These are phyloP conservation scores for Esox masquinongy DNA, from an alignment of 2,797 vertebrate species.

Conservation along the genomic window DNA sequence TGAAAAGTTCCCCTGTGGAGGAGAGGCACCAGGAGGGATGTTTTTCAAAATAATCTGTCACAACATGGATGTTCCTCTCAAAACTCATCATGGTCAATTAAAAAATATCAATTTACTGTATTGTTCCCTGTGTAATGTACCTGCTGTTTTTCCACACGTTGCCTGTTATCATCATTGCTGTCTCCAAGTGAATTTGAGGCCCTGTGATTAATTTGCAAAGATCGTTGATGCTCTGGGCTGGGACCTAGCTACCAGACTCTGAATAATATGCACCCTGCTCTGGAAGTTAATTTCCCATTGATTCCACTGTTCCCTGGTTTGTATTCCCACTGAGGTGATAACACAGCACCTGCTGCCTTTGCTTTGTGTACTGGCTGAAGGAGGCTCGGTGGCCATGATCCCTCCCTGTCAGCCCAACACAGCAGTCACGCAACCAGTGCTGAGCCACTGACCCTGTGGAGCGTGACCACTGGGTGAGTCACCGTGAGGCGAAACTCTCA, in stretches of 20 bases:
- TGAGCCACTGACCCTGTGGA: constrained; percentile 43
- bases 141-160: not conserved
- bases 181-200: no score
- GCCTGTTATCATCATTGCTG: not conserved
- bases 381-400: constrained; percentile 47
- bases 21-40: constrained; percentile 13
- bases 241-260: no score
- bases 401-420: constrained; percentile 42
- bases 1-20: constrained; percentile 48
- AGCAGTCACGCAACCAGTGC: constrained; percentile 58
- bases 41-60: not conserved
- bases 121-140: not conserved
- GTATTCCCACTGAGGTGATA: constrained; percentile 68
- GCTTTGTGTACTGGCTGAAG: constrained; percentile 56
- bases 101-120: not conserved
- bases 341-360: constrained; percentile 71
- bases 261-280: no score
- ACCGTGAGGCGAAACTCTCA: not conserved
- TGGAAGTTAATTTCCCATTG: not conserved
- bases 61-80: not conserved
- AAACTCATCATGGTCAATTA: not conserved
- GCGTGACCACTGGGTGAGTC: constrained; percentile 1
- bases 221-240: no score
- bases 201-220: no score
- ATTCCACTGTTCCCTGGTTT: not conserved